These are phyloP conservation scores for Delphinapterus leucas DNA, from an alignment of 2,113 vertebrate genomes.

Conservation along the genomic window DNA sequence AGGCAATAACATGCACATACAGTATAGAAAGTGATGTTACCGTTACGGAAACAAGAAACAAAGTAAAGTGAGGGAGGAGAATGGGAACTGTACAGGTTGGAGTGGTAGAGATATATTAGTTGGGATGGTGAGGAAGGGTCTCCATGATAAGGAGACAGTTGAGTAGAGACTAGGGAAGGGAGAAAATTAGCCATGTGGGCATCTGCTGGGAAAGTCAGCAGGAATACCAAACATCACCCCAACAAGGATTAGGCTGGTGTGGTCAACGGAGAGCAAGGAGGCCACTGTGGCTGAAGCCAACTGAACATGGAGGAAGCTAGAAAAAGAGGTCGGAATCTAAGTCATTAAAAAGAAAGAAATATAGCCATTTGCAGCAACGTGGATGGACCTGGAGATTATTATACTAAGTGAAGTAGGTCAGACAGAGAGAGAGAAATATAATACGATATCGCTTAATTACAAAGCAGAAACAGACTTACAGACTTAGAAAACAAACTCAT, in stretches of 20 bases:
- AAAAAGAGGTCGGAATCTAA: not conserved
- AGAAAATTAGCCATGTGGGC: rapidly evolving
- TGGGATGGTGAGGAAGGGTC: not conserved
- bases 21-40: not conserved
- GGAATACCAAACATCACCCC: no score
- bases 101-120: rapidly evolving
- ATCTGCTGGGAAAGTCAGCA: not conserved
- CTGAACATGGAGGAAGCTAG: not conserved
- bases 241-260: rapidly evolving
- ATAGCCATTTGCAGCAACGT: not conserved
- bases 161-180: not conserved
- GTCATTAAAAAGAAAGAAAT: not conserved
- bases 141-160: not conserved
- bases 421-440: not conserved
- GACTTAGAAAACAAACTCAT: not conserved
- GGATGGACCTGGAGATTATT: not conserved
- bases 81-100: not conserved
- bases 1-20: not conserved
- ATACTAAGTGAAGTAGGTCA: not conserved
- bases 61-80: not conserved
- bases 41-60: not conserved
- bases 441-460: no score
- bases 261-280: not conserved
- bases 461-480: not conserved
- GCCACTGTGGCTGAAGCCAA: rapidly evolving